These are phyloP conservation scores for Jaculus jaculus DNA, from an alignment of 2,113 vertebrate genomes.

Conservation along the genomic window DNA sequence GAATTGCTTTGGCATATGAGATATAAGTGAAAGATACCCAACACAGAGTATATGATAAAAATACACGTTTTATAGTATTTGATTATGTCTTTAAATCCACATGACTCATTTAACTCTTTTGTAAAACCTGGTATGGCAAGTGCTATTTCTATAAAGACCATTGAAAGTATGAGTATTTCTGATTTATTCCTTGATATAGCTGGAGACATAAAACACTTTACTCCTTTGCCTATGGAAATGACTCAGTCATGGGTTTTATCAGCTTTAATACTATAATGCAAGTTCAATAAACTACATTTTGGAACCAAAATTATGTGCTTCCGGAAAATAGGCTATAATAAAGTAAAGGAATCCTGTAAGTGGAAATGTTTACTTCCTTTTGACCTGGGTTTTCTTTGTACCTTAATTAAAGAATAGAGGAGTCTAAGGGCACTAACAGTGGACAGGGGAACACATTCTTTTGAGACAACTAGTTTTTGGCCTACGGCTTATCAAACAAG, in stretches of 20 bases:
- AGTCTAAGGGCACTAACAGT: not conserved
- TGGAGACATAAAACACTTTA: not conserved
- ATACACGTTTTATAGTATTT: not conserved
- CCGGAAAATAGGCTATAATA: constrained; percentile 48
- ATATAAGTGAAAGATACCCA: not conserved
- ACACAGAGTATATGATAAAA: constrained; percentile 3
- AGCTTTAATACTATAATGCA: constrained; percentile 39
- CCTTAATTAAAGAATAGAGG: constrained; percentile 47
- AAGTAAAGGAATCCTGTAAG: constrained; percentile 1
- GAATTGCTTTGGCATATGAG: not conserved
- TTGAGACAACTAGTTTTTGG: constrained; percentile 24
- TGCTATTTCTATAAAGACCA: not conserved
- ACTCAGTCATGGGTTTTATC: not conserved
- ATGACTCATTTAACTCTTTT: not conserved
- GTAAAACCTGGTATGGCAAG: not conserved
- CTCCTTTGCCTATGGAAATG: not conserved
- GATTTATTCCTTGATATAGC: not conserved
- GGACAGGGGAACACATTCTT: constrained; percentile 11
- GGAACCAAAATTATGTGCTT: constrained; percentile 47
- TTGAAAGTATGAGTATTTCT: not conserved
- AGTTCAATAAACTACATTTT: constrained; percentile 56
- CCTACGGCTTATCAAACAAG: constrained; percentile 51
- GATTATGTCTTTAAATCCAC: not conserved
- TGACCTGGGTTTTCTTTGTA: constrained; percentile 32
- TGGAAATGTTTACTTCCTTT: constrained; percentile 16